Evolutionary conservation across 2,888 invertebrate species (phyloP).

Genomic region (Halocaridina rubra): DNA sequence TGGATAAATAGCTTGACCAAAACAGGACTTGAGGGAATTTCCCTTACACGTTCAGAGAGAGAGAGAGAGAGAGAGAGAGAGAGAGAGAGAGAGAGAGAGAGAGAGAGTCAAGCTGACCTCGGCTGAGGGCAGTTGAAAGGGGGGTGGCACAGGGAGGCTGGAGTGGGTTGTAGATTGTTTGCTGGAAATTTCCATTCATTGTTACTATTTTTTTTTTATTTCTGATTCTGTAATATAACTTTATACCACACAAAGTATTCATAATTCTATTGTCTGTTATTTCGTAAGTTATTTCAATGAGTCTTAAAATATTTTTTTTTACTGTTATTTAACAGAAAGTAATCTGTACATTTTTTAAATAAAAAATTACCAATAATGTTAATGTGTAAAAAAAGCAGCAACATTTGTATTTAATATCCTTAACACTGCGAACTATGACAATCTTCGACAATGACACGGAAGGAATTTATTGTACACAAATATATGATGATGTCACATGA

Average conservation of each 20-base stretch:
- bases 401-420: not conserved
- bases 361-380: not conserved
- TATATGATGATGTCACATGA: no score
- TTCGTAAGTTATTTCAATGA: not conserved
- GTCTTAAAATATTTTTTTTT: not conserved
- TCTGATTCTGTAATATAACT: not conserved
- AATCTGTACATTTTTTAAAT: not conserved
- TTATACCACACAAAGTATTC: not conserved
- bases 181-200: not conserved
- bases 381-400: not conserved
- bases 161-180: not conserved
- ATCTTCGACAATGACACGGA: not conserved
- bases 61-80: not conserved
- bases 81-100: not conserved
- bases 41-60: no score
- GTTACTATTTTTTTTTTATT: not conserved
- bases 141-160: not conserved
- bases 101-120: no score
- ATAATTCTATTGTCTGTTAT: not conserved
- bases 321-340: not conserved
- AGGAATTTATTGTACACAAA: not conserved
- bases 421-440: not conserved
- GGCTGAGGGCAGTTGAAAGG: not conserved
- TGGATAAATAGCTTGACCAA: not conserved
- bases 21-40: no score